phyloP scores from a whole-genome alignment of 2,888 invertebrate genomes.

The Hydroisotoma schaefferi region DNA sequence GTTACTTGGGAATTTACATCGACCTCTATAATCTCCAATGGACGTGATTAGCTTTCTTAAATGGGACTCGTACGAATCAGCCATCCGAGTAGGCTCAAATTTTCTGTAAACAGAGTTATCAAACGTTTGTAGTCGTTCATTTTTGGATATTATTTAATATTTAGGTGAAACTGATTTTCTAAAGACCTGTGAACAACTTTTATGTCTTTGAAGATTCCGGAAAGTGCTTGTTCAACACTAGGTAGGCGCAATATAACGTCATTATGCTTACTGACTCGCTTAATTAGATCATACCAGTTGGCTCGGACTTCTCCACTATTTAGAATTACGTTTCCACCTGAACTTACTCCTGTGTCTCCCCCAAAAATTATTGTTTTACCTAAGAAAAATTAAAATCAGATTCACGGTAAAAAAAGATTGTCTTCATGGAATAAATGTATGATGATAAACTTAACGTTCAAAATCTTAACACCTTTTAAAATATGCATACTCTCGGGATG shows the following conservation, averaged over 20 bases:
- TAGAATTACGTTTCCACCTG: constrained; percentile 84
- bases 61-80: constrained; percentile 78
- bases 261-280: constrained; percentile 68
- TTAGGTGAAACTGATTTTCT: constrained; percentile 16
- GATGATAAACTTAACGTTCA: neutral
- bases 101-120: constrained; percentile 57
- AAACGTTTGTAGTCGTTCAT: neutral
- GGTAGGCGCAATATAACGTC: constrained; percentile 70
- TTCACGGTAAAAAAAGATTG: too few species aligned
- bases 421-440: neutral
- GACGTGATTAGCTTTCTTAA: constrained; percentile 79
- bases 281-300: constrained; percentile 89
- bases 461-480: constrained; percentile 53
- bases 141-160: neutral
- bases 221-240: constrained; percentile 77
- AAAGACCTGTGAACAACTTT: constrained; percentile 73
- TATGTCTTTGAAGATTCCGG: constrained; percentile 76
- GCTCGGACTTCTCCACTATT: constrained; percentile 89
- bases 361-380: constrained; percentile 79
- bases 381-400: too few species aligned
- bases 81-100: constrained; percentile 86
- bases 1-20: constrained; percentile 63
- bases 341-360: constrained; percentile 82
- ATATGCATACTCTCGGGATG: constrained; percentile 68
- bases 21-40: constrained; percentile 69